Conservation (phyloP, 1,140 invertebrate species). For the Euglossa dilemma region DNA sequence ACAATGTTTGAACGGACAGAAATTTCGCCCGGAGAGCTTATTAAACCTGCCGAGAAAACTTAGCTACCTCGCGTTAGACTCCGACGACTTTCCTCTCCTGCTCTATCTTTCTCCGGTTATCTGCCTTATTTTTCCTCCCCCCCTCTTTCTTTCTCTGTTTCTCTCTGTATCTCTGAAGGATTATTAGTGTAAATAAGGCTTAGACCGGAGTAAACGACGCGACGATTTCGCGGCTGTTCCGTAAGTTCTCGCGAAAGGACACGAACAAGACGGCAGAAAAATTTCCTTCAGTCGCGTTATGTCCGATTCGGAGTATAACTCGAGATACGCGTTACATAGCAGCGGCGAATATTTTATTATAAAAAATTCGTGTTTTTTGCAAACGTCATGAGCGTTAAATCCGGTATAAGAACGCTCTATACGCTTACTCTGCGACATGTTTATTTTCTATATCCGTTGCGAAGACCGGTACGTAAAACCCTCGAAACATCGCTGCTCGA, state of each 20-base stretch:
- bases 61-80: not conserved
- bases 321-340: no score
- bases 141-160: no score
- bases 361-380: not conserved
- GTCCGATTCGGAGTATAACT: no score
- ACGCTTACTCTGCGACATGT: not conserved
- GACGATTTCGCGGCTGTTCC: not conserved
- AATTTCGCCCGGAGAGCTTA: constrained; percentile 30
- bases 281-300: no score
- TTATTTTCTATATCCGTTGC: not conserved
- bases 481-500: not conserved
- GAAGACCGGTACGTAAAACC: not conserved
- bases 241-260: not conserved
- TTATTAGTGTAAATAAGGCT: constrained; percentile 36
- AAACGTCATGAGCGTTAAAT: not conserved
- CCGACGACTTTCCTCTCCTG: not conserved
- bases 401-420: not conserved
- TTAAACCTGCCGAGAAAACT: constrained; percentile 27
- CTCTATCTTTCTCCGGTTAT: no score
- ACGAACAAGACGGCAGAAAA: no score
- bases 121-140: no score
- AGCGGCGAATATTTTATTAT: not conserved
- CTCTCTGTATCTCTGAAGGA: not conserved
- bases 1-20: constrained; percentile 49
- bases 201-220: not conserved